Evolutionary conservation across 2,888 invertebrate genomes (phyloP).

Genomic region (Drosophila mettleri): DNA sequence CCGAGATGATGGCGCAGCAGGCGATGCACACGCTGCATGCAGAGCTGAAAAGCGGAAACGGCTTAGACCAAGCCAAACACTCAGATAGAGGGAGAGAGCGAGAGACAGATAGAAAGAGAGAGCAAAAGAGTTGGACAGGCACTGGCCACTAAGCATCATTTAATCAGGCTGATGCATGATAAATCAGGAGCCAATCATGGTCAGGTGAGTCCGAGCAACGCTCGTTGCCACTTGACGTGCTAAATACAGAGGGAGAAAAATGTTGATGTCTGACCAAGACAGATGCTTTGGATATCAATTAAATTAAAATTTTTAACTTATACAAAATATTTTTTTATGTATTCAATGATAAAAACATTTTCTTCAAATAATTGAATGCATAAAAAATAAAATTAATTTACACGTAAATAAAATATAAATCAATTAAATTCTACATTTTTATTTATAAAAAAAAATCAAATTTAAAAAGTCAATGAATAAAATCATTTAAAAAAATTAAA

Average conservation of each 20-base stretch:
- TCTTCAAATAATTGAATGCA: too few relatives aligned
- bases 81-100: background rate
- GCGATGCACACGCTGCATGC: constrained; percentile 85
- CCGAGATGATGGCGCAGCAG: constrained; percentile 88
- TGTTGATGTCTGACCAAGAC: too few relatives aligned
- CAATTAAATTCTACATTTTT: too few relatives aligned
- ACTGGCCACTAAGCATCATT: constrained; percentile 70
- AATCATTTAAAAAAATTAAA: too few relatives aligned
- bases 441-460: too few relatives aligned
- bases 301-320: too few relatives aligned
- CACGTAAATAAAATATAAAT: too few relatives aligned
- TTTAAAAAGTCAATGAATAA: too few relatives aligned
- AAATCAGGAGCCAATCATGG: constrained; percentile 73
- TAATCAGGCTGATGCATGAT: constrained; percentile 74
- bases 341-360: too few relatives aligned
- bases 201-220: constrained; percentile 31
- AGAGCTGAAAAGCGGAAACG: constrained; percentile 37
- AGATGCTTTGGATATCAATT: background rate
- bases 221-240: constrained; percentile 54
- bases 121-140: background rate
- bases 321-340: too few relatives aligned
- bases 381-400: too few relatives aligned
- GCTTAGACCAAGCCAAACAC: constrained; percentile 30
- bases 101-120: background rate
- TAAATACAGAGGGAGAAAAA: constrained; percentile 4